Conservation (phyloP, 2,113 vertebrate species). For the Falcunculus frontatus region DNA sequence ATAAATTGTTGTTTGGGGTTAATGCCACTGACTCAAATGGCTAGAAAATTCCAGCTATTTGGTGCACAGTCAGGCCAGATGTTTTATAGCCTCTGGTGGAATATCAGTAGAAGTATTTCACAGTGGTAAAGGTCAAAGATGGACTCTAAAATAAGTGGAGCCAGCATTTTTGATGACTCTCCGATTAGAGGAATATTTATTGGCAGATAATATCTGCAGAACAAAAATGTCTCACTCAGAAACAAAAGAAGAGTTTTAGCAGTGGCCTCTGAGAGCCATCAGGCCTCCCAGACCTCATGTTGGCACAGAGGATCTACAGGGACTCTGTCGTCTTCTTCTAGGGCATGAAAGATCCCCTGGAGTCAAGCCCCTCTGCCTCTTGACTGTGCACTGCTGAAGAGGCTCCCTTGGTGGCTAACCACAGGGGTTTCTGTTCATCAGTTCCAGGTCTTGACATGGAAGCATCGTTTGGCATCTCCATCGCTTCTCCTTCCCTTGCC, state of each 20-base stretch:
- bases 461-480: background rate
- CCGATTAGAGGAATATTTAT: conserved; percentile 27
- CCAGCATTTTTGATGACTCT: conserved; percentile 24
- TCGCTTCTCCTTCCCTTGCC: background rate
- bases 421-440: background rate
- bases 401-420: background rate
- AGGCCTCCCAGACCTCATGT: background rate
- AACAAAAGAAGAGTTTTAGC: background rate
- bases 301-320: background rate
- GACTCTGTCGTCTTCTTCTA: background rate
- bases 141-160: conserved; percentile 38
- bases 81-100: conserved; percentile 56
- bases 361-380: background rate
- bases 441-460: background rate
- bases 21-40: conserved; percentile 4
- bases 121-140: conserved; percentile 28
- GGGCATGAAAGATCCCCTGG: background rate
- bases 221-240: background rate
- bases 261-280: background rate
- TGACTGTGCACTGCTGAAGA: background rate
- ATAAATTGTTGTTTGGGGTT: background rate
- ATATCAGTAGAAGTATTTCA: conserved; percentile 40
- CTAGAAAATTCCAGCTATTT: conserved; percentile 36
- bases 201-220: background rate
- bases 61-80: conserved; percentile 29